Evolutionary conservation across 1,140 invertebrate genomes (phyloP), one percentile per base, ranked within the genome.

Genomic region (Ditylenchus dipsaci): DNA sequence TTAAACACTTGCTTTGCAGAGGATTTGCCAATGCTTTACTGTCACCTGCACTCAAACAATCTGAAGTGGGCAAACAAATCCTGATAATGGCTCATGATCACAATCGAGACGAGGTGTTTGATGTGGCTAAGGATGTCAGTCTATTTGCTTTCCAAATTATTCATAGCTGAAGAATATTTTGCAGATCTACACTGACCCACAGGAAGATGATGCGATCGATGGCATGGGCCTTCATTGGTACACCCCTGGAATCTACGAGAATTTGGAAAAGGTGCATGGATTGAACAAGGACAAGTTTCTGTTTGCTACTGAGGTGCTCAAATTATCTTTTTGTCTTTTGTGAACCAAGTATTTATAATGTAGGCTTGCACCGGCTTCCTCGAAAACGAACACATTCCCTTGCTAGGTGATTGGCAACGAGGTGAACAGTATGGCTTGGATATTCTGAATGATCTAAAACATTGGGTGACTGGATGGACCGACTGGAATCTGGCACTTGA

Each of bases 401-500:
- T 59, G 5, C 29, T 77, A 15, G 73, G 73, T 27, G 57, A 69
- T 38, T 75, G 73, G 73, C 49, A 30, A 21, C 23, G 73, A n/a
- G 73, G 30, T n/a, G 57, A 57, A 23, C 38, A 27, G 29, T 75
- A 75, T 43, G 73, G 33, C 0, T 19, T 27, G 13, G 73, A 75
- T 47, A 75, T 75, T 19, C 47, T 75, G 21, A 21, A 79, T n/a
- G 56, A 38, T 11, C 53, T 80, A 8, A 38, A 49, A 15, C 61
- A 78, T 78, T 84, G 84, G 80, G 86, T 87, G 67, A 88, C 86
- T 79, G 87, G 85, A 84, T 87, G 17, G 83, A 84, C 62, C 88
- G 92, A 95, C 80, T 95, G 92, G 92, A 95, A 94, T 83, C 83
- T 94, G 0, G 89, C 88, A 19, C 82, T 94, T 13, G 86, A 91